phyloP scores from a whole-genome alignment of 1,140 invertebrate species.

The Drosophila lacertosa region DNA sequence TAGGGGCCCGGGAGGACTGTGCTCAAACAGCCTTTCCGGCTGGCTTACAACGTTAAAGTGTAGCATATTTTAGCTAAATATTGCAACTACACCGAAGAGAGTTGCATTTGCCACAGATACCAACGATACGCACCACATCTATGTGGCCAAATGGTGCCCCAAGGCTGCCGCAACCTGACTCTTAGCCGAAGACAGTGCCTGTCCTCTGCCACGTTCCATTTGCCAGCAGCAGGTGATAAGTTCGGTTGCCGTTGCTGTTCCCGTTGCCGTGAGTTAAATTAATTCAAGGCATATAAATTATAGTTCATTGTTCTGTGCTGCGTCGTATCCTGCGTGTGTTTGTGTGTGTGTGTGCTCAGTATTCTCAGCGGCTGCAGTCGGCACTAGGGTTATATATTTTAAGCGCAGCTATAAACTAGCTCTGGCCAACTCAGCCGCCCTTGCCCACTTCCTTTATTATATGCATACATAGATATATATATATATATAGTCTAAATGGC shows the following conservation, averaged over 20 bases:
- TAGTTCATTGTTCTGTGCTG: slow-evolving; percentile 55
- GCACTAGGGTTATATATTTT: slow-evolving; percentile 23
- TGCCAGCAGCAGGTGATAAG: slow-evolving; percentile 68
- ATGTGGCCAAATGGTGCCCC: slow-evolving; percentile 9
- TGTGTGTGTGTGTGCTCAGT: background rate
- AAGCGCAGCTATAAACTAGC: slow-evolving; percentile 3
- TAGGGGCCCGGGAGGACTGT: slow-evolving; percentile 2
- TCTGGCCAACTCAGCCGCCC: background rate
- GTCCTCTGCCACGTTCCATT: slow-evolving; percentile 34
- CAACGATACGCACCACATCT: slow-evolving; percentile 8
- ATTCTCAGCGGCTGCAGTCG: slow-evolving; percentile 15
- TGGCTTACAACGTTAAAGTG: slow-evolving; percentile 63
- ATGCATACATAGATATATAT: background rate
- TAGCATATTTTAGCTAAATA: slow-evolving; percentile 78
- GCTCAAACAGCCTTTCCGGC: slow-evolving; percentile 33
- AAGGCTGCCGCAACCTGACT: slow-evolving; percentile 1
- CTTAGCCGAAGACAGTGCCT: background rate
- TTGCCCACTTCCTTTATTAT: slow-evolving; percentile 4
- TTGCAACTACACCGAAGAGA: slow-evolving; percentile 69
- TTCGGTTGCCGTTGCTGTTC: slow-evolving; percentile 47
- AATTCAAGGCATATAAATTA: slow-evolving; percentile 76
- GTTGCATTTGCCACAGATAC: slow-evolving; percentile 53
- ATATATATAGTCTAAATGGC: slow-evolving; percentile 2
- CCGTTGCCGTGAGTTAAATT: slow-evolving; percentile 53
- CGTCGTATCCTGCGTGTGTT: background rate